phyloP scores from a whole-genome alignment of 1,140 invertebrate species.

The Pseudobourletiella spinata region DNA sequence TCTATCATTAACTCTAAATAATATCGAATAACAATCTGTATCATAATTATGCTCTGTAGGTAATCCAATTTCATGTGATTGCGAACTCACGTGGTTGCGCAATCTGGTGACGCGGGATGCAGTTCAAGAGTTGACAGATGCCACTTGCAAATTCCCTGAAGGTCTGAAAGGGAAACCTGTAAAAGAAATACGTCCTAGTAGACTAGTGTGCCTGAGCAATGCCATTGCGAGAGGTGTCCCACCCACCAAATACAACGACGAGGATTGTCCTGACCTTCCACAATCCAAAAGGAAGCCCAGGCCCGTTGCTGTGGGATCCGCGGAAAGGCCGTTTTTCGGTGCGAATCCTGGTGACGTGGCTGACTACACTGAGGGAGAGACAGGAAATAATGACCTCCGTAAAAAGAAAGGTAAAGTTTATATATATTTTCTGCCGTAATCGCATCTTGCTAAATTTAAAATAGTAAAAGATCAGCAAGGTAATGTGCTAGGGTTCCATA shows the following conservation, averaged over 20 bases:
- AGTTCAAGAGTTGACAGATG: conserved; percentile 22
- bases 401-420: conserved; percentile 7
- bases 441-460: too few species aligned
- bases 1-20: too few species aligned
- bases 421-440: too few species aligned
- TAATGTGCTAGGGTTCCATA: too few species aligned
- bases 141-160: conserved; percentile 25
- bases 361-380: background rate
- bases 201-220: conserved; percentile 27
- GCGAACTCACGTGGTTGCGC: conserved; percentile 64
- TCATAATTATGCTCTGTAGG: conserved; percentile 44
- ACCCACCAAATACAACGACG: background rate
- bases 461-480: too few species aligned
- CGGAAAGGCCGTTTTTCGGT: conserved; percentile 19
- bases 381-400: background rate
- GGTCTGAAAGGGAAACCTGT: conserved; percentile 25
- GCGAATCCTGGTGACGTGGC: background rate
- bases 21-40: too few species aligned
- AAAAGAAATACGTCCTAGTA: conserved; percentile 24
- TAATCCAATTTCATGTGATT: conserved; percentile 70
- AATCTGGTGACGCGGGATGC: conserved; percentile 31
- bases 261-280: conserved; percentile 21
- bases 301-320: conserved; percentile 5
- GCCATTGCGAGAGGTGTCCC: background rate
- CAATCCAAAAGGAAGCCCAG: conserved; percentile 26